Conservation (phyloP, 2,113 vertebrate species). For the Phaethon lepturus region DNA sequence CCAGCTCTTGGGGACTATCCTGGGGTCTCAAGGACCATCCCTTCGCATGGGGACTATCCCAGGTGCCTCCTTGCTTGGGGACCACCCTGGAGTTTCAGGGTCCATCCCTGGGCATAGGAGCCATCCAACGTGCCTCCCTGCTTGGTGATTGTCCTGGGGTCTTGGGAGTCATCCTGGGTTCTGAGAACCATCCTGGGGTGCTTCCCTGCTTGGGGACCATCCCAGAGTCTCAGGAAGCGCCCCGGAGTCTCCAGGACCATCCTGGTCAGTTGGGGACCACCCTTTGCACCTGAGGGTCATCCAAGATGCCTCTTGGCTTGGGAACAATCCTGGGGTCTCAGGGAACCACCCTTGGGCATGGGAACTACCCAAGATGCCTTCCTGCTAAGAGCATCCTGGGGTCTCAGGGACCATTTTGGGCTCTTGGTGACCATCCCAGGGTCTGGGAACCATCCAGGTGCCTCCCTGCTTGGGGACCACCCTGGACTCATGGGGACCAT, state of each 20-base stretch:
- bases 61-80: neutral
- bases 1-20: neutral
- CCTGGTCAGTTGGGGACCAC: neutral
- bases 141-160: too few relatives aligned
- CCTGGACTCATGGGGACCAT: neutral
- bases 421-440: neutral
- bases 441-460: neutral
- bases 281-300: neutral
- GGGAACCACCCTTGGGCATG: neutral
- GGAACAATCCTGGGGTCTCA: fast-evolving
- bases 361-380: neutral
- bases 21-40: neutral
- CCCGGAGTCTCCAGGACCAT: neutral
- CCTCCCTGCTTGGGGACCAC: neutral
- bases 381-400: neutral
- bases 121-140: neutral
- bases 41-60: neutral
- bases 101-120: too few relatives aligned
- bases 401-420: neutral
- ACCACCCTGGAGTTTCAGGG: neutral
- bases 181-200: neutral
- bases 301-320: neutral
- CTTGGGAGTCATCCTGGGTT: too few relatives aligned
- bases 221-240: neutral
- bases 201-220: too few relatives aligned